phyloP scores from a whole-genome alignment of 2,113 vertebrate species.

The Nothobranchius furzeri region DNA sequence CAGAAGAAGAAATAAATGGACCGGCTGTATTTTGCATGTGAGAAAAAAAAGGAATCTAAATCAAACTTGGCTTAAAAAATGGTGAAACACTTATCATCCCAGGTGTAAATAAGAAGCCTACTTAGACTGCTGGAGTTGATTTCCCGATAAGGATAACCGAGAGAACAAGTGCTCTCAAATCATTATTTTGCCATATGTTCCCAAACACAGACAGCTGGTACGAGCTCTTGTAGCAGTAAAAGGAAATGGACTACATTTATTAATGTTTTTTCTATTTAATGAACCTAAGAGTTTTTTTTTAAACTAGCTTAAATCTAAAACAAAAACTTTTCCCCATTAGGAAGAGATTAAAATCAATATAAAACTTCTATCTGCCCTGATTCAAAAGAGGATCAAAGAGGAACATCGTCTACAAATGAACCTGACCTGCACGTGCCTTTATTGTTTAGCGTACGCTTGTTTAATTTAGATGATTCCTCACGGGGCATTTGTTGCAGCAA shows the following conservation, averaged over 20 bases:
- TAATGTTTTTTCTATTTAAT: not conserved
- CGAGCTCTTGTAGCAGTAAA: not conserved
- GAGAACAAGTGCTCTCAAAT: slow-evolving; percentile 9
- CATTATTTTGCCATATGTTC: slow-evolving; percentile 4
- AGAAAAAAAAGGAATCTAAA: slow-evolving; percentile 24
- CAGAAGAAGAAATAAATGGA: slow-evolving; percentile 11
- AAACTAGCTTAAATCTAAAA: not conserved
- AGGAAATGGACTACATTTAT: not conserved
- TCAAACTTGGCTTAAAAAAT: slow-evolving; percentile 23
- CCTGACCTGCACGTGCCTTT: not conserved
- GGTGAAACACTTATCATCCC: slow-evolving; percentile 27
- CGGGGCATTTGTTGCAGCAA: not conserved
- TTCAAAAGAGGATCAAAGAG: not conserved
- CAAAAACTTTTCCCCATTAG: no score
- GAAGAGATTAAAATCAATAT: no score
- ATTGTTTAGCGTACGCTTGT: not conserved
- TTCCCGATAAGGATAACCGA: slow-evolving; percentile 6
- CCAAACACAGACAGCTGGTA: not conserved
- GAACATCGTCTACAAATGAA: not conserved
- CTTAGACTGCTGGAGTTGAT: slow-evolving; percentile 6
- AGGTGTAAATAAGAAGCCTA: slow-evolving; percentile 34
- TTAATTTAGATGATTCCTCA: not conserved
- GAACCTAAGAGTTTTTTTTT: not conserved
- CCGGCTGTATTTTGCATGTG: slow-evolving; percentile 25
- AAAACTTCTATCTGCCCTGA: not conserved